A percentile compares a stretch with the other conserved stretches of the same genome.
phyloP scores from a whole-genome alignment of 2,113 vertebrate species.

The Callocephalon fimbriatum region DNA sequence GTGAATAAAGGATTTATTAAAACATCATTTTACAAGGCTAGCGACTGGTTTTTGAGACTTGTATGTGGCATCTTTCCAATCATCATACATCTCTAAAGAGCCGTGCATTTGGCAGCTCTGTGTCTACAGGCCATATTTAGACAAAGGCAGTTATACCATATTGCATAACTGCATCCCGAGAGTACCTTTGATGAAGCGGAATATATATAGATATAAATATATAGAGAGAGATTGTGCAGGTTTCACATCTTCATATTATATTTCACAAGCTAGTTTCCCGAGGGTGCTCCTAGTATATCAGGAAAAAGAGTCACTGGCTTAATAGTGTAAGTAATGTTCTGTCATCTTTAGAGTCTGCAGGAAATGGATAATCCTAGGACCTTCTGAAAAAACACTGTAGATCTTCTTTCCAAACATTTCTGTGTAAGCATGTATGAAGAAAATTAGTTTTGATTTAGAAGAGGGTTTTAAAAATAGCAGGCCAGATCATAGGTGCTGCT shows the following conservation, averaged over 20 bases:
- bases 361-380: neutral
- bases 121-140: neutral
- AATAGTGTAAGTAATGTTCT: neutral
- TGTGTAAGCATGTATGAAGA: neutral
- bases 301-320: neutral
- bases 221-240: too few species aligned
- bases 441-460: neutral
- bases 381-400: neutral
- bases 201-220: neutral
- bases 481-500: neutral
- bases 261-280: neutral
- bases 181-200: neutral
- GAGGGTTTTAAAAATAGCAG: neutral
- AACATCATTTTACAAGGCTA: neutral
- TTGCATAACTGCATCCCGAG: neutral
- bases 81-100: neutral
- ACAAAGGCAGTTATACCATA: neutral
- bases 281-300: accelerated
- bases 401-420: neutral
- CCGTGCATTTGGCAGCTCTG: neutral
- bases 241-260: neutral
- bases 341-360: neutral
- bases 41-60: neutral
- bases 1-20: neutral
- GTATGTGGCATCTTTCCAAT: neutral